phyloP scores from a whole-genome alignment of 1,140 invertebrate species.

The Melitaea cinxia region DNA sequence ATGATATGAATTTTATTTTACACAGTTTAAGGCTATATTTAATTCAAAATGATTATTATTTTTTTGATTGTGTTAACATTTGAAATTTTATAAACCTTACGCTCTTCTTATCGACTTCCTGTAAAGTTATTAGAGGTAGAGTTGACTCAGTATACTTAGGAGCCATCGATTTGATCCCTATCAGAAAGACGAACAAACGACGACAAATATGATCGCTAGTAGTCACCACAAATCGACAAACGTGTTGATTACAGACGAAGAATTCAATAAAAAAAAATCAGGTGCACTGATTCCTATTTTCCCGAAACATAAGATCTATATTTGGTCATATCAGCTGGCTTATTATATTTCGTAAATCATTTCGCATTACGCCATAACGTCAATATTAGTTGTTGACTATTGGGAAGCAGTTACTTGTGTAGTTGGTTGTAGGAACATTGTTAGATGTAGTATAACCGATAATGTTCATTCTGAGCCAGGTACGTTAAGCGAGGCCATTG shows the following conservation, averaged over 20 bases:
- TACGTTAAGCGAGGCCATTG: not conserved
- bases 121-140: no score
- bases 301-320: not conserved
- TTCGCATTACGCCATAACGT: constrained; percentile 6
- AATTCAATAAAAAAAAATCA: not conserved
- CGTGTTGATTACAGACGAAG: constrained; percentile 8
- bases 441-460: not conserved
- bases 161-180: not conserved
- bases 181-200: not conserved
- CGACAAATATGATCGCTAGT: not conserved
- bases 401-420: constrained; percentile 3
- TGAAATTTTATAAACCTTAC: no score
- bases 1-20: no score
- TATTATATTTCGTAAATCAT: constrained; percentile 1
- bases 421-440: constrained; percentile 7
- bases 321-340: not conserved
- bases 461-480: constrained; percentile 7
- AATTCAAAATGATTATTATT: no score
- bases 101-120: no score
- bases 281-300: not conserved
- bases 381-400: constrained; percentile 4
- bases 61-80: no score
- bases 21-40: no score
- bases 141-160: not conserved
- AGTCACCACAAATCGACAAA: not conserved